A percentile compares a stretch with the other conserved stretches of the same genome.
Conservation (phyloP, 2,113 vertebrate genomes). For the human (Homo sapiens) region GRCh38 chr20:3594001-3594500, state of each 20-base stretch:
- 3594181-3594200: neutral
- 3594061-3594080: neutral
- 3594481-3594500: slow-evolving; percentile 99
- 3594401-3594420: neutral
- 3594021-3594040: neutral
- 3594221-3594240: neutral
- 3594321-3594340: slow-evolving; percentile 43
- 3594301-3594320: slow-evolving; percentile 27
- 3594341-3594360: neutral
- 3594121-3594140: neutral
- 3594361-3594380: neutral
- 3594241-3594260: neutral
- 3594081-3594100: neutral
- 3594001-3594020: neutral
- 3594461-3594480: slow-evolving; percentile 83
- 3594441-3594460: neutral
- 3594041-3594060: neutral
- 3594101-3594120: neutral
- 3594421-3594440: neutral
- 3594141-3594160: neutral
- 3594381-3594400: neutral
- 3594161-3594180: neutral
- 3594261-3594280: neutral
- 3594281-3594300: slow-evolving; percentile 9
- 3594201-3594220: neutral